Percentiles rank a stretch among this genome's conserved stretches.
phyloP scores from a whole-genome alignment of 2,113 vertebrate species.

The Xyliphius kryptos region DNA sequence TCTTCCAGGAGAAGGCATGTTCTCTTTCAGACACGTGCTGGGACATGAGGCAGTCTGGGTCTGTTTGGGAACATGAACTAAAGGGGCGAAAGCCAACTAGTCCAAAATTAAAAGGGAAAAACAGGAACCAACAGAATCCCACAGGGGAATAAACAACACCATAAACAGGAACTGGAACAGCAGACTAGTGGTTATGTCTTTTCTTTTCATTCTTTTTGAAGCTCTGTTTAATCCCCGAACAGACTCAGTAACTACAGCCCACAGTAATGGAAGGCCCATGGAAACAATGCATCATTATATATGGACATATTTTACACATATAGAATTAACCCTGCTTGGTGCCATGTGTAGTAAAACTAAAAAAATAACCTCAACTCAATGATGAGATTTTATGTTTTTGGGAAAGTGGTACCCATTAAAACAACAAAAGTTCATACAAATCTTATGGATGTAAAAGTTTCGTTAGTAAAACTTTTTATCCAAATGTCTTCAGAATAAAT shows the following conservation, averaged over 20 bases:
- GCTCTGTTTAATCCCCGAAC: background rate
- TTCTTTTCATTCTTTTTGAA: background rate
- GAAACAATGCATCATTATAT: no score
- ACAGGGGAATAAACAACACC: slow-evolving; percentile 4
- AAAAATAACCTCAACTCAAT: no score
- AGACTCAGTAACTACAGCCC: background rate
- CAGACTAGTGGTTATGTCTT: background rate
- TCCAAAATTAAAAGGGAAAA: slow-evolving; percentile 20
- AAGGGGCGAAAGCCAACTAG: slow-evolving; percentile 16
- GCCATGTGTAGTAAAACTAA: no score
- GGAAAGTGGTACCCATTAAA: no score
- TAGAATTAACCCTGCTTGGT: no score
- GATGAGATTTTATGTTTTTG: no score
- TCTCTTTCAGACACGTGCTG: slow-evolving; percentile 19
- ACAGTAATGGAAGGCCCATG: background rate
- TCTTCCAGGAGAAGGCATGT: slow-evolving; percentile 17
- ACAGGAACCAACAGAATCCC: slow-evolving; percentile 23
- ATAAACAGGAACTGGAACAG: slow-evolving; percentile 25
- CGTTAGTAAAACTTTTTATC: no score
- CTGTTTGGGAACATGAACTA: slow-evolving; percentile 20
- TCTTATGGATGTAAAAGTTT: no score
- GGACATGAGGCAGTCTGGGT: slow-evolving; percentile 11
- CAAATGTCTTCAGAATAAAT: no score
- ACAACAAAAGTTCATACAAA: no score
- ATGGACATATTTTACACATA: no score